Conservation (phyloP, 2,888 invertebrate species). For the Drosophila diplacantha region DNA sequence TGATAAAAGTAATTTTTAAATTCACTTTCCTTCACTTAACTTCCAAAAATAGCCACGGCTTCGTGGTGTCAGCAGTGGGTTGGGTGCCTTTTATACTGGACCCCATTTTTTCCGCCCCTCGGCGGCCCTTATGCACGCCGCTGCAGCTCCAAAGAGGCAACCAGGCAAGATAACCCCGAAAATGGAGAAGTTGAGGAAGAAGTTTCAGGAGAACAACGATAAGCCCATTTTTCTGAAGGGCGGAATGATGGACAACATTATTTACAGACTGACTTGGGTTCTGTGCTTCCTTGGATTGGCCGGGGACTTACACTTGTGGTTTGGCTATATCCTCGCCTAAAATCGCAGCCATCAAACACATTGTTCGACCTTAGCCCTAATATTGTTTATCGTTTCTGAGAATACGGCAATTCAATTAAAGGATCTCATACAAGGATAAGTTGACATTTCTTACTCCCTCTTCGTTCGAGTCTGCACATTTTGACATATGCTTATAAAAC, state of each 20-base stretch:
- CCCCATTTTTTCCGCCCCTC: slow-evolving; percentile 33
- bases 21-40: not conserved
- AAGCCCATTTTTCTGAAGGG: slow-evolving; percentile 79
- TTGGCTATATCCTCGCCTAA: slow-evolving; percentile 49
- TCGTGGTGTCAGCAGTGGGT: slow-evolving; percentile 13
- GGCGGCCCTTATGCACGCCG: slow-evolving; percentile 12
- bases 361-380: not conserved
- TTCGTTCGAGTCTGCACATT: not conserved
- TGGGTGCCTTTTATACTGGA: slow-evolving; percentile 4
- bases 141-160: not conserved
- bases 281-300: slow-evolving; percentile 73
- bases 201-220: slow-evolving; percentile 78
- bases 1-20: not conserved
- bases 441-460: not conserved
- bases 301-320: slow-evolving; percentile 42
- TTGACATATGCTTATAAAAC: too few relatives aligned
- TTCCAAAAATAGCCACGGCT: slow-evolving; percentile 40
- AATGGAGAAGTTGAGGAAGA: slow-evolving; percentile 60
- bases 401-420: slow-evolving; percentile 12
- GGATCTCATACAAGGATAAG: not conserved
- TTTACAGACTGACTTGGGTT: slow-evolving; percentile 77
- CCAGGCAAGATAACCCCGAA: slow-evolving; percentile 50
- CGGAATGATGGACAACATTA: slow-evolving; percentile 77
- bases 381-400: not conserved
- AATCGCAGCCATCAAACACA: not conserved